These are phyloP conservation scores for Argyra leucocephala DNA, from an alignment of 2,888 invertebrate genomes.

Conservation along the genomic window DNA sequence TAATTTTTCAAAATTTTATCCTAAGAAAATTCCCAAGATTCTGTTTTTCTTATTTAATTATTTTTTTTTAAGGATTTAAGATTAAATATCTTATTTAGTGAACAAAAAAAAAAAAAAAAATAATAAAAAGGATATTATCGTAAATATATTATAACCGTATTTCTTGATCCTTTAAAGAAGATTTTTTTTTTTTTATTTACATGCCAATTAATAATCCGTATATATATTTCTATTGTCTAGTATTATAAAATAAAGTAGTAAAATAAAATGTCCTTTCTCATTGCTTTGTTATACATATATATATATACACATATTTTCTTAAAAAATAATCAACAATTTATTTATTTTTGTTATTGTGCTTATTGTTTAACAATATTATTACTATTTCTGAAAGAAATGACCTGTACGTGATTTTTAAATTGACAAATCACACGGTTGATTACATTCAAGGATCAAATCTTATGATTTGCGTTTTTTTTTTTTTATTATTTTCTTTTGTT, in stretches of 20 bases:
- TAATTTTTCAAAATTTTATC: background rate
- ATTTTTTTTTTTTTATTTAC: conserved; percentile 6
- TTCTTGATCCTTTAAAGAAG: background rate
- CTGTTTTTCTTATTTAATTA: no score
- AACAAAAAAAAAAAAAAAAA: no score
- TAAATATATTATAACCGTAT: background rate
- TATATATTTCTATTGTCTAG: background rate
- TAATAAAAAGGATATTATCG: background rate
- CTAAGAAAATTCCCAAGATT: no score
- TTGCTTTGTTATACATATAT: background rate
- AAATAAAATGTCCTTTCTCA: background rate
- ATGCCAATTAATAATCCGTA: background rate
- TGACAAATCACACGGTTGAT: background rate
- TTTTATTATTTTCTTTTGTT: background rate
- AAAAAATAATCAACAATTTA: background rate
- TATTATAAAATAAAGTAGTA: background rate
- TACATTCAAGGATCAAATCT: background rate
- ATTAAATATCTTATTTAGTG: no score
- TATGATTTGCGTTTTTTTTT: background rate
- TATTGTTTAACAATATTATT: background rate
- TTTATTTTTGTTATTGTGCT: background rate
- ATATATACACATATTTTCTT: no score
- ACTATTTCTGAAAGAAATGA: background rate
- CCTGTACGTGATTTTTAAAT: background rate
- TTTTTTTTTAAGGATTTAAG: no score